phyloP scores from a whole-genome alignment of 2,797 vertebrate genomes.

The Macropus fuliginosus region DNA sequence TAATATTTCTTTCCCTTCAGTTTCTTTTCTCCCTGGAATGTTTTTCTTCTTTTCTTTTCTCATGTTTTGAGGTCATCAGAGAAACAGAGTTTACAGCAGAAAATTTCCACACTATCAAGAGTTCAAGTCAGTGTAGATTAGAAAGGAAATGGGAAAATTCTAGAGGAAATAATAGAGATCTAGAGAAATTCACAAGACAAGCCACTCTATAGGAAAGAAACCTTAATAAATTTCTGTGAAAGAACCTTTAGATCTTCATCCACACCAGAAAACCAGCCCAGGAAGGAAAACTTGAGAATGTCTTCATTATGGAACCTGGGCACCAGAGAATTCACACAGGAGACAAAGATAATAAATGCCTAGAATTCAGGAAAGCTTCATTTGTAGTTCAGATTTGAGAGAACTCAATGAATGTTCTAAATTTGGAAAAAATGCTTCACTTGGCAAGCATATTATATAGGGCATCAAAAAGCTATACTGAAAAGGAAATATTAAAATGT shows the following conservation, averaged over 20 bases:
- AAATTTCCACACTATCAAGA: no score
- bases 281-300: conserved; percentile 61
- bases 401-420: conserved; percentile 2
- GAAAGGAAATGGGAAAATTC: conserved; percentile 73
- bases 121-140: conserved; percentile 32
- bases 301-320: neutral
- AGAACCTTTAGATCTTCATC: conserved; percentile 65
- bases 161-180: conserved; percentile 70
- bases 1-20: neutral
- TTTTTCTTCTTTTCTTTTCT: conserved; percentile 47
- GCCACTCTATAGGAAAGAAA: conserved; percentile 58
- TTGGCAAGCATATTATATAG: neutral
- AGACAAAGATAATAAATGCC: neutral
- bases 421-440: neutral
- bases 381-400: conserved; percentile 35
- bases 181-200: conserved; percentile 66
- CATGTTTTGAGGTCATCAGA: conserved; percentile 2
- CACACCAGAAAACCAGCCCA: conserved; percentile 70
- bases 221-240: conserved; percentile 60
- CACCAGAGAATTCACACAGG: conserved; percentile 2
- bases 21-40: conserved; percentile 22
- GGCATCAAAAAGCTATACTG: neutral
- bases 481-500: neutral
- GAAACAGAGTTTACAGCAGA: no score
- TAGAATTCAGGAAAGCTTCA: neutral